Percentiles rank a stretch among this genome's conserved stretches.
Evolutionary conservation across 1,140 invertebrate genomes (phyloP).

Genomic region (Sarcophaga peregrina): DNA sequence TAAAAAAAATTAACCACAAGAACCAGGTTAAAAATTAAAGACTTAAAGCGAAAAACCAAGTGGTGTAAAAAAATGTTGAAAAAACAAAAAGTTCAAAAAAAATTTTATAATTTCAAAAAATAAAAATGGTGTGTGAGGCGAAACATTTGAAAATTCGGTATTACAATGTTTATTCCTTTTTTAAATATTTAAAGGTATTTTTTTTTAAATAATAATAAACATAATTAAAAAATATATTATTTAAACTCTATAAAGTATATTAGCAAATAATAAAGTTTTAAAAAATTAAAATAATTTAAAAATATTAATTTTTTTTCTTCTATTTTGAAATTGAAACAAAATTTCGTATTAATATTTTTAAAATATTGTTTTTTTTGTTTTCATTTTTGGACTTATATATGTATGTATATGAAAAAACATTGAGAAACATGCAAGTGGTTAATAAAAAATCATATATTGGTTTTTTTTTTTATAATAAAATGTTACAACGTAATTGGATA

Average conservation of each 20-base stretch:
- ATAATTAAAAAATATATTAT: slow-evolving; percentile 37
- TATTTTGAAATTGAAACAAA: background rate
- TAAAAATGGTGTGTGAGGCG: slow-evolving; percentile 59
- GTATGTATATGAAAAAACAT: slow-evolving; percentile 52
- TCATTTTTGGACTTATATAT: background rate
- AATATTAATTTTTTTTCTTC: background rate
- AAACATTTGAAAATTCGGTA: slow-evolving; percentile 67
- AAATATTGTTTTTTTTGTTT: background rate
- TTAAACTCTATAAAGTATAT: slow-evolving; percentile 13
- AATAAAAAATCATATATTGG: slow-evolving; percentile 7
- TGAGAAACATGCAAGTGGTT: slow-evolving; percentile 64
- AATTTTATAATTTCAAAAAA: slow-evolving; percentile 51
- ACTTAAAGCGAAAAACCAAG: slow-evolving; percentile 23
- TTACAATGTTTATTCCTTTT: slow-evolving; percentile 55
- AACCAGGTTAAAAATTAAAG: slow-evolving; percentile 38
- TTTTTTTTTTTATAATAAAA: slow-evolving; percentile 32
- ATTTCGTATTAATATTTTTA: background rate
- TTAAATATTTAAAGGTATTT: slow-evolving; percentile 28
- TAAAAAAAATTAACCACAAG: slow-evolving; percentile 35
- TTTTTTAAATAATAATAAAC: slow-evolving; percentile 36
- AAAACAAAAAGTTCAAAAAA: slow-evolving; percentile 43
- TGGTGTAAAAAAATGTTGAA: background rate
- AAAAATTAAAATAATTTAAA: slow-evolving; percentile 15
- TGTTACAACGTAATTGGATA: slow-evolving; percentile 44
- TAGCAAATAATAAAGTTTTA: slow-evolving; percentile 32